Conservation (phyloP, 2,113 vertebrate species). For the Chionis minor region DNA sequence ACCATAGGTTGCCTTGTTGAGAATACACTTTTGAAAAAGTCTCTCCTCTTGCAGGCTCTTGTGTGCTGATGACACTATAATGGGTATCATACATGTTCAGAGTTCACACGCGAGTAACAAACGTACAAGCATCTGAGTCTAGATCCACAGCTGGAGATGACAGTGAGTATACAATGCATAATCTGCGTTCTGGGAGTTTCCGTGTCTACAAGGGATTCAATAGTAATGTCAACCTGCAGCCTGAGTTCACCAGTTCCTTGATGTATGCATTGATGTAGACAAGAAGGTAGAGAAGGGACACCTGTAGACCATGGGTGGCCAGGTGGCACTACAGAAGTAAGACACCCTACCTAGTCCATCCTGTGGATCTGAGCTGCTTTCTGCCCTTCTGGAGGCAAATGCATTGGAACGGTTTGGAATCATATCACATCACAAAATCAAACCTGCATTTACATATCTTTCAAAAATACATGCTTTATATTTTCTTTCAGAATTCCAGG, state of each 20-base stretch:
- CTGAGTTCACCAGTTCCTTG: neutral
- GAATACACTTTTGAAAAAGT: neutral
- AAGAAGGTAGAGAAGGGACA: neutral
- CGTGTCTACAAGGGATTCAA: neutral
- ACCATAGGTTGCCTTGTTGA: neutral
- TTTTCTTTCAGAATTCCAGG: neutral
- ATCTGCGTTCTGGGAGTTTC: neutral
- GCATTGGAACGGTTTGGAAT: neutral
- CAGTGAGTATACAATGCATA: neutral
- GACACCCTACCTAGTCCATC: neutral
- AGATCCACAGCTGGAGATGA: neutral
- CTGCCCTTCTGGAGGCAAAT: neutral
- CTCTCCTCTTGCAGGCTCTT: neutral
- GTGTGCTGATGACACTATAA: neutral
- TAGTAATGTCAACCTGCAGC: neutral
- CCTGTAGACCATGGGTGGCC: neutral
- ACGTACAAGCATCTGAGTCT: neutral
- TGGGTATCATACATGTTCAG: neutral
- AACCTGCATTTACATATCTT: neutral
- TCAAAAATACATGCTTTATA: neutral
- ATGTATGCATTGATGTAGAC: neutral
- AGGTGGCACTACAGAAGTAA: accelerated
- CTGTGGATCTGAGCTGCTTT: neutral
- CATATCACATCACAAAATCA: neutral
- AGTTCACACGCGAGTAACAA: neutral